Evolutionary conservation across 2,888 invertebrate genomes (phyloP), one percentile per base, ranked within the genome.

Genomic region (Heliconius cydno): DNA sequence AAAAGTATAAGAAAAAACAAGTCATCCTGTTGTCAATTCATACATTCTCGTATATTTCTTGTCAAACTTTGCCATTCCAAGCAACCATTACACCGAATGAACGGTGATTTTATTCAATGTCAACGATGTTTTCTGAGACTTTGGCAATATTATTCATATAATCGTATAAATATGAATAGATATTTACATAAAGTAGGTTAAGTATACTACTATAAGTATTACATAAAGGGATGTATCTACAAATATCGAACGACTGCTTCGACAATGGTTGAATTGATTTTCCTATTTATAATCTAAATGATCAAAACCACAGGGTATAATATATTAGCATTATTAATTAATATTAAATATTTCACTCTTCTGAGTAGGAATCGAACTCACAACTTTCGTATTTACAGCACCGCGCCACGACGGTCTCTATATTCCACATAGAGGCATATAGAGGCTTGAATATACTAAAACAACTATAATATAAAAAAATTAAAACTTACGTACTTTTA

Each of bases 1-100:
- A 90, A 86, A 88, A 88, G 88, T 86, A 86, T 89, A 87, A 85
- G 84, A 89, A 89, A 90, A 92, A 92, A 90, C 91, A 91, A 91
- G 89, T 90, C 90, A 84, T 83, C 84, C 84, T 84, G 83, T 87
- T 91, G 88, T 89, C 90, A 89, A 90, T 89, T 86, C 86, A 85
- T 87, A 88, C 88, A 52, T 41, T 57, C 19, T 60, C 60, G 10
- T 52, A 60, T 60, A 88, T 90, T 87, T 88, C 87, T 87, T 82
- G 85, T 83, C n/a, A 60, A 79, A 82, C 76, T 76, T 81, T 76
- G 19, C 30, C 67, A 25, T 41, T 73, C 77, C 67, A 34, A 46
- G 66, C 12, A 67, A 74, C 78, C 80, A 78, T 78, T 81, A 80
- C 66, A 22, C 28, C 73, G 70, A 34, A 80, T 65, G 78, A 76